Conservation (phyloP, 2,113 vertebrate genomes). For the Centrocercus urophasianus region DNA sequence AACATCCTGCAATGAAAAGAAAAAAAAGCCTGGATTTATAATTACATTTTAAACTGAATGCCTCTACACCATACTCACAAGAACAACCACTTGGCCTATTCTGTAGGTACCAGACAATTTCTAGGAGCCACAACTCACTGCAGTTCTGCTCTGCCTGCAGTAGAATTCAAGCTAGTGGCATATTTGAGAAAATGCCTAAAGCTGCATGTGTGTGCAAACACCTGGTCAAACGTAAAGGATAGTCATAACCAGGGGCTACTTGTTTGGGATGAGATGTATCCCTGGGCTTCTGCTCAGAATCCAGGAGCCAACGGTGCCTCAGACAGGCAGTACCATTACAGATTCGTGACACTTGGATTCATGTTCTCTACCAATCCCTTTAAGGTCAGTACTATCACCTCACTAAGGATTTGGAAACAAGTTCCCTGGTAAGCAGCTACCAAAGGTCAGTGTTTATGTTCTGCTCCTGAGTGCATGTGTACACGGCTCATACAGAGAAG, state of each 20-base stretch:
- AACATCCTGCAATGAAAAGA: neutral
- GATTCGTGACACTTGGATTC: neutral
- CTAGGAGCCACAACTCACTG: neutral
- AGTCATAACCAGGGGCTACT: neutral
- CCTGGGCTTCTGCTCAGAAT: neutral
- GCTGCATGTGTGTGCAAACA: too few species aligned
- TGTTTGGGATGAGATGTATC: neutral
- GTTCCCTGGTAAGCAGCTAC: neutral
- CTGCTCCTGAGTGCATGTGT: neutral
- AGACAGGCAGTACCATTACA: accelerated
- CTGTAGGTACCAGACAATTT: neutral
- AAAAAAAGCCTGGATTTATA: neutral
- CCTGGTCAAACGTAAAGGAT: too few species aligned
- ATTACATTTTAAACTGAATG: neutral
- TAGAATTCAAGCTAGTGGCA: neutral
- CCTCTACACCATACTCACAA: neutral
- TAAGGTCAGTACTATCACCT: neutral
- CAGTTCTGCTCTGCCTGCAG: neutral
- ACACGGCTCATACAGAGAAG: accelerated
- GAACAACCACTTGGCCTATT: neutral
- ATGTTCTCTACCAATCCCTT: neutral
- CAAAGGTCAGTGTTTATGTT: neutral
- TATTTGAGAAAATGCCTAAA: neutral
- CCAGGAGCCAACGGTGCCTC: neutral
- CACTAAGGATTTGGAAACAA: neutral